Conservation (phyloP, 1,140 invertebrate genomes). For the Drosophila orosa region DNA sequence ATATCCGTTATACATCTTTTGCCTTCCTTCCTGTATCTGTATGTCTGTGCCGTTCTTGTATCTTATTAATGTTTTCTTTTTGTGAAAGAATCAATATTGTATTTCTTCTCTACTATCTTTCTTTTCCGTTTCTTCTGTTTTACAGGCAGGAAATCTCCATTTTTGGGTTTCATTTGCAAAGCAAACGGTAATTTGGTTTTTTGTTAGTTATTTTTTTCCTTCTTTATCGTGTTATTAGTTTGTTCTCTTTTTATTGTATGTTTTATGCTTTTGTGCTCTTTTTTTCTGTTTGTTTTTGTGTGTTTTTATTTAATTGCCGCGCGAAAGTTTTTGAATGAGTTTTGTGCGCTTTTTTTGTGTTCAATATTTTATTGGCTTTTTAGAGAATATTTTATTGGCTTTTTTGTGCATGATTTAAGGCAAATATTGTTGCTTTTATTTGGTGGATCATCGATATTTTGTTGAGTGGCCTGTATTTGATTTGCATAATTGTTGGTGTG, state of each 20-base stretch:
- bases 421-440: not conserved
- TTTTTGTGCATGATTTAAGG: constrained; percentile 6
- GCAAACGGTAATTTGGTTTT: constrained; percentile 81
- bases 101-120: constrained; percentile 70
- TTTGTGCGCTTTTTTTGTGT: constrained; percentile 22
- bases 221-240: constrained; percentile 31
- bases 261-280: constrained; percentile 31
- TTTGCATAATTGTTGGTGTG: constrained; percentile 4
- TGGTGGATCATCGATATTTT: not conserved
- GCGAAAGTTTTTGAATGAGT: constrained; percentile 35
- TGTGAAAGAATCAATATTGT: constrained; percentile 45
- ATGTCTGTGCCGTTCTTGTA: constrained; percentile 13
- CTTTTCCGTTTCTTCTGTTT: constrained; percentile 71
- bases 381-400: constrained; percentile 4
- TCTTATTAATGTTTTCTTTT: constrained; percentile 27
- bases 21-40: constrained; percentile 1
- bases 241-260: constrained; percentile 29
- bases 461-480: not conserved
- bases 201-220: constrained; percentile 27
- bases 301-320: constrained; percentile 38
- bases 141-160: constrained; percentile 84
- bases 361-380: constrained; percentile 9
- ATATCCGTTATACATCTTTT: constrained; percentile 6
- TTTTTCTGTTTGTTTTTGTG: constrained; percentile 20
- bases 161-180: constrained; percentile 84